Conservation (phyloP, 2,113 vertebrate genomes). For the Pteropus alecto region DNA sequence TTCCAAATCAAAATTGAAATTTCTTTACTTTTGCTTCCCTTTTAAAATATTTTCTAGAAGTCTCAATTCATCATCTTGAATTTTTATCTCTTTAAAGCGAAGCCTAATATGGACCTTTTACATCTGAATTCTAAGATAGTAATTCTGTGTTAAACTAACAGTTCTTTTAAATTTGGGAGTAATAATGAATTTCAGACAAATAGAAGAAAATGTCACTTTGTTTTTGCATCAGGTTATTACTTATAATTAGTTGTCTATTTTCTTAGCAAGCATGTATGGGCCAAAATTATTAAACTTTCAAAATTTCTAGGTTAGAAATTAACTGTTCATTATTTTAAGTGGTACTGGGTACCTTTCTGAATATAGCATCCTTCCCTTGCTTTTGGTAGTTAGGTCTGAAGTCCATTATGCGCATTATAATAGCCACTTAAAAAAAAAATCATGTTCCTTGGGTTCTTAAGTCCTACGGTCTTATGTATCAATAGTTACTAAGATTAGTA, state of each 20-base stretch:
- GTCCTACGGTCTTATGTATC: neutral
- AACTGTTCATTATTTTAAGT: conserved; percentile 29
- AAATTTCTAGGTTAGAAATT: conserved; percentile 4
- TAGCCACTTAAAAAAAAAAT: neutral
- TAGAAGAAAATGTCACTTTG: conserved; percentile 14
- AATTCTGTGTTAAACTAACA: neutral
- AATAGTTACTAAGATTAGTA: neutral
- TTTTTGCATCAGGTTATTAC: neutral
- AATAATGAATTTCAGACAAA: conserved; percentile 31
- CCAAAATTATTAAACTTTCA: neutral
- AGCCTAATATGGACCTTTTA: neutral
- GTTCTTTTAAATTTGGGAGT: neutral
- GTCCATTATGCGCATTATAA: neutral
- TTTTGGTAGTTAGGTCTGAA: neutral
- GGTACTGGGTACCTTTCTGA: neutral
- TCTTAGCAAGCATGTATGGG: neutral
- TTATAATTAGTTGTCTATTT: neutral
- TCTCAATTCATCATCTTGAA: neutral
- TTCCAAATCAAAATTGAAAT: conserved; percentile 4
- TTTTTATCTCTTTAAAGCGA: neutral
- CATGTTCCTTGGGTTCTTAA: neutral
- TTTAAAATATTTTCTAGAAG: conserved; percentile 4
- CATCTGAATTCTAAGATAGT: conserved; percentile 2
- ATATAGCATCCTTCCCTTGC: neutral
- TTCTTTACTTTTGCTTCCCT: conserved; percentile 1